Percentiles rank a stretch among this genome's conserved stretches.
Conservation (phyloP, 2,888 invertebrate species). For the Petrolisthes manimaculis region DNA sequence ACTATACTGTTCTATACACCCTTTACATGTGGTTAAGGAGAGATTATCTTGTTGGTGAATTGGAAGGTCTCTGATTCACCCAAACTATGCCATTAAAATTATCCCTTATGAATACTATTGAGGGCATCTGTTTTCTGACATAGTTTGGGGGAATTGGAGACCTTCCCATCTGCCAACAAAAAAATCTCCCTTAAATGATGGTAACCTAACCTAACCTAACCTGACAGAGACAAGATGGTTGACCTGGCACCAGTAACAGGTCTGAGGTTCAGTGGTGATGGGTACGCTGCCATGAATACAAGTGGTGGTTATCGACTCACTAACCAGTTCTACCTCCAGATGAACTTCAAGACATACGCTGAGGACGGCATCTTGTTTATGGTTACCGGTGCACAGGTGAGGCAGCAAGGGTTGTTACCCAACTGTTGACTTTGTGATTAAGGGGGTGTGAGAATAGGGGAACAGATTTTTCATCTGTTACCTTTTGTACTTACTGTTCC, state of each 20-base stretch:
- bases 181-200: not conserved
- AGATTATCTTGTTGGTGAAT: too few species aligned
- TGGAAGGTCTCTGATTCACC: too few species aligned
- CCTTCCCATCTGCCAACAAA: too few species aligned
- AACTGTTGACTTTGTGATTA: not conserved
- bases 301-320: slow-evolving; percentile 76
- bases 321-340: slow-evolving; percentile 77
- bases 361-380: slow-evolving; percentile 90
- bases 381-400: slow-evolving; percentile 70
- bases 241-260: slow-evolving; percentile 80
- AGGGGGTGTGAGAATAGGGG: too few species aligned
- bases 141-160: too few species aligned
- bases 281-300: slow-evolving; percentile 82
- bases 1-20: too few species aligned
- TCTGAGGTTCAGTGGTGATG: slow-evolving; percentile 88
- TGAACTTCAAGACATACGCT: slow-evolving; percentile 89
- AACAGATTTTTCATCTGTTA: too few species aligned
- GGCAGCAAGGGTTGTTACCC: not conserved
- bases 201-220: not conserved
- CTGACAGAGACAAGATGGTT: slow-evolving; percentile 77
- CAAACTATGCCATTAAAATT: too few species aligned
- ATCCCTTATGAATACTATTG: too few species aligned
- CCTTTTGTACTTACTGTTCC: too few species aligned
- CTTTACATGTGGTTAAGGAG: too few species aligned
- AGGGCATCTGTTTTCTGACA: too few species aligned